phyloP scores from a whole-genome alignment of 1,140 invertebrate genomes.

The Scaptodrosophila lebanonensis region DNA sequence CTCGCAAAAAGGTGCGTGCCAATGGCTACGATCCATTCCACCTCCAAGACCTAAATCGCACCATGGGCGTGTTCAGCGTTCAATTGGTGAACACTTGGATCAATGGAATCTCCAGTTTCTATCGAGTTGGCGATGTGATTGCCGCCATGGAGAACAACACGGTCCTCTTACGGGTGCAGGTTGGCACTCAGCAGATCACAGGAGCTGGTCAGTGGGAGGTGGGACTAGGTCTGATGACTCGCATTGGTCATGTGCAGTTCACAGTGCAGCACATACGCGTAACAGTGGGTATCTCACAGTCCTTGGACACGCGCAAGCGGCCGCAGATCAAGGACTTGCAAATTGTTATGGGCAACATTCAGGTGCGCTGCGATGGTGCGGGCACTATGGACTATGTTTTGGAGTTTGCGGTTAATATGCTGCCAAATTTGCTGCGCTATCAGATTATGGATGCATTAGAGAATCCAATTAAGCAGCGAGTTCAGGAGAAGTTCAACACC shows the following conservation, averaged over 20 bases:
- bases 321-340: slow-evolving; percentile 85
- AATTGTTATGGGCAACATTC: slow-evolving; percentile 89
- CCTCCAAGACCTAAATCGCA: slow-evolving; percentile 84
- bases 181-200: slow-evolving; percentile 87
- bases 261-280: slow-evolving; percentile 86
- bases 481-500: slow-evolving; percentile 83
- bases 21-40: slow-evolving; percentile 86
- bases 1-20: slow-evolving; percentile 83
- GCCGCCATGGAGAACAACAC: slow-evolving; percentile 85
- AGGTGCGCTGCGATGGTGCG: slow-evolving; percentile 85
- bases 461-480: slow-evolving; percentile 83
- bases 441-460: slow-evolving; percentile 91
- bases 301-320: slow-evolving; percentile 85
- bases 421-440: slow-evolving; percentile 89
- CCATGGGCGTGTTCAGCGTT: slow-evolving; percentile 82
- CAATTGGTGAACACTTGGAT: slow-evolving; percentile 86
- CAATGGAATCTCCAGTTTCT: slow-evolving; percentile 87
- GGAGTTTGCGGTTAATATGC: slow-evolving; percentile 86
- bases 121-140: slow-evolving; percentile 87
- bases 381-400: slow-evolving; percentile 88
- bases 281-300: slow-evolving; percentile 83
- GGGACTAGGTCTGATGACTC: slow-evolving; percentile 82
- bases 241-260: slow-evolving; percentile 85
- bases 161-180: slow-evolving; percentile 79
- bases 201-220: slow-evolving; percentile 88